Base-by-base conservation (phyloP, 2,113 vertebrate species). In the Sterna hirundo region DNA sequence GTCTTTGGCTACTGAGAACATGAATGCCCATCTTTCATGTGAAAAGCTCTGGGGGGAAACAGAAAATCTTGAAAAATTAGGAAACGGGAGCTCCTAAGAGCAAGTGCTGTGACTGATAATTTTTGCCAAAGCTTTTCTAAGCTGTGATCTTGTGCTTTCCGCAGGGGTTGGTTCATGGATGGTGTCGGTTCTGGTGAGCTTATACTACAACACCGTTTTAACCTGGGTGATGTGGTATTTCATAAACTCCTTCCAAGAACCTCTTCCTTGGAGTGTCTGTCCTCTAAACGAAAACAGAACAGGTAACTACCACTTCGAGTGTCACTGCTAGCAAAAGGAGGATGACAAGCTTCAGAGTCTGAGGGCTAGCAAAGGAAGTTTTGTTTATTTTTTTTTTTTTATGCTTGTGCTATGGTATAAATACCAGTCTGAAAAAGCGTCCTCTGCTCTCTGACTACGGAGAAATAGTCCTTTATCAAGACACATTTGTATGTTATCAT, bases 191-290 rank as follows among this genome's bases (percentile, higher is more conserved):
- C 90, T 99, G 89, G 97, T 99, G 86, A 69, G 92, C 86, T 55
- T 99, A n/a, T 99, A 99, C 96, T 99, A 99, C 96, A 99, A 99
- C 93, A 98, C 97, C 0, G 97, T 99, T 94, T 79, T 99, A 77
- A 97, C 97, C 46, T 99, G 99, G 99, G 98, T 99, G 65, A 96
- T 99, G 66, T 99, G 99, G 99, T 99, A 99, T 96, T 97, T 99
- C 44, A 97, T 98, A 83, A 98, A 99, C 93, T 99, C 99, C 60
- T 99, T 99, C 95, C 98, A 99, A 95, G 60, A 98, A 46, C 99
- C 99, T 1, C 97, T 99, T 91, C 99, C 99, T 13, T 99, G 99
- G 99, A 98, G 98, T 8, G 21, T 83, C 21, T 99, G 99, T 87
- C 99, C 99, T 2, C 82, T 98, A 27, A 98, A 98, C 36, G 86